A percentile compares a stretch with the other conserved stretches of the same genome.
phyloP scores from a whole-genome alignment of 2,888 invertebrate species.

The Schizaphis graminum region DNA sequence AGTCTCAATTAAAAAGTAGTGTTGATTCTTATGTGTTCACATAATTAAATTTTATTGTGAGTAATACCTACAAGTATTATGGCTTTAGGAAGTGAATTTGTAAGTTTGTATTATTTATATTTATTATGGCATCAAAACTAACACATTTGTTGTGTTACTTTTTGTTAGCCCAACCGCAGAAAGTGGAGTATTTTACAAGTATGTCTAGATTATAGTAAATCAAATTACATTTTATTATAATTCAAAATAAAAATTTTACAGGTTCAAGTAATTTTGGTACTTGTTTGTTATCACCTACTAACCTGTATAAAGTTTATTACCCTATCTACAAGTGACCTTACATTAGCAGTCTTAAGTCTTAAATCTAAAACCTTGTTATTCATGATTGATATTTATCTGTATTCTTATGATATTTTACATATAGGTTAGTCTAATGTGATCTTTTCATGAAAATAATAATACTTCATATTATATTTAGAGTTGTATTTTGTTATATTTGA shows the following conservation, averaged over 20 bases:
- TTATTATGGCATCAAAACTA: slow-evolving; percentile 50
- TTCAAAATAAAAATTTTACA: slow-evolving; percentile 69
- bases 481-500: too few relatives aligned
- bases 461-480: too few relatives aligned
- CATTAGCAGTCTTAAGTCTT: too few relatives aligned
- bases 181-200: slow-evolving; percentile 85
- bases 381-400: too few relatives aligned
- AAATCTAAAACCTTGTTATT: too few relatives aligned
- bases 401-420: too few relatives aligned
- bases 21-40: slow-evolving; percentile 23
- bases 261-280: background rate
- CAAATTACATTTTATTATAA: slow-evolving; percentile 31
- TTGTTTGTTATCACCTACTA: too few relatives aligned
- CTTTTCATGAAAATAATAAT: too few relatives aligned
- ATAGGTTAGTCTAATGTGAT: too few relatives aligned
- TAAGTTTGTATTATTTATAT: slow-evolving; percentile 33
- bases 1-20: background rate
- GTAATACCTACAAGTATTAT: slow-evolving; percentile 3
- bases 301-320: too few relatives aligned
- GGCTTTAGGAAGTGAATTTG: slow-evolving; percentile 43
- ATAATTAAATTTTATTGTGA: slow-evolving; percentile 42
- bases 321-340: too few relatives aligned
- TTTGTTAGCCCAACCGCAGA: slow-evolving; percentile 79
- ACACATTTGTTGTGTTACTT: slow-evolving; percentile 58
- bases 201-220: slow-evolving; percentile 72